Conservation (phyloP, 2,888 invertebrate species). For the Scotopteryx bipunctaria region DNA sequence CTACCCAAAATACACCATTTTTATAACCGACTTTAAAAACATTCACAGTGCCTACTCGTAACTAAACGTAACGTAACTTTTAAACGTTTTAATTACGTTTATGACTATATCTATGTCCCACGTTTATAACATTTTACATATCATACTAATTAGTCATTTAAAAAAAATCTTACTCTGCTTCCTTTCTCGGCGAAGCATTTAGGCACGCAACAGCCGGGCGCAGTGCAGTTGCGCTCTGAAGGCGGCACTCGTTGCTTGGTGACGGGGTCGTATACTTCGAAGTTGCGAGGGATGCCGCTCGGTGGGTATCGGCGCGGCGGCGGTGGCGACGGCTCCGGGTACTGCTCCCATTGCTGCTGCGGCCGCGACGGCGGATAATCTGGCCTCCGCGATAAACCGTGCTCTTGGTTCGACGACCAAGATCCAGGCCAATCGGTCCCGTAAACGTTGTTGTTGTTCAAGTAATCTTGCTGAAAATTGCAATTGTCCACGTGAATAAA, state of each 20-base stretch:
- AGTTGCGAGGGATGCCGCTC: slow-evolving; percentile 51
- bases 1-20: too few relatives aligned
- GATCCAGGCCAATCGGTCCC: slow-evolving; percentile 1
- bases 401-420: slow-evolving; percentile 25
- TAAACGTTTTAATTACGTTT: too few relatives aligned
- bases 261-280: slow-evolving; percentile 64
- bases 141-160: neutral
- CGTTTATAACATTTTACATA: too few relatives aligned
- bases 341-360: too few relatives aligned
- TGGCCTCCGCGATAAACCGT: slow-evolving; percentile 45
- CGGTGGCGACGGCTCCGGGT: neutral
- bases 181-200: slow-evolving; percentile 96
- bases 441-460: slow-evolving; percentile 16
- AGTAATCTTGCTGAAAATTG: slow-evolving; percentile 23
- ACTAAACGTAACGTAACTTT: too few relatives aligned
- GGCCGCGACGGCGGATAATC: slow-evolving; percentile 29
- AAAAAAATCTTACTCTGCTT: slow-evolving; percentile 82
- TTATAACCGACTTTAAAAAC: too few relatives aligned
- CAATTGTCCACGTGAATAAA: neutral
- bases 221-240: slow-evolving; percentile 84
- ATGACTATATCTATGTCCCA: too few relatives aligned
- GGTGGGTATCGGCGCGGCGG: slow-evolving; percentile 21
- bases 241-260: slow-evolving; percentile 68
- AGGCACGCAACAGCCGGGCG: slow-evolving; percentile 88
- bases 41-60: too few relatives aligned